phyloP scores from a whole-genome alignment of 2,888 invertebrate genomes.

The Argynnis bischoffii region DNA sequence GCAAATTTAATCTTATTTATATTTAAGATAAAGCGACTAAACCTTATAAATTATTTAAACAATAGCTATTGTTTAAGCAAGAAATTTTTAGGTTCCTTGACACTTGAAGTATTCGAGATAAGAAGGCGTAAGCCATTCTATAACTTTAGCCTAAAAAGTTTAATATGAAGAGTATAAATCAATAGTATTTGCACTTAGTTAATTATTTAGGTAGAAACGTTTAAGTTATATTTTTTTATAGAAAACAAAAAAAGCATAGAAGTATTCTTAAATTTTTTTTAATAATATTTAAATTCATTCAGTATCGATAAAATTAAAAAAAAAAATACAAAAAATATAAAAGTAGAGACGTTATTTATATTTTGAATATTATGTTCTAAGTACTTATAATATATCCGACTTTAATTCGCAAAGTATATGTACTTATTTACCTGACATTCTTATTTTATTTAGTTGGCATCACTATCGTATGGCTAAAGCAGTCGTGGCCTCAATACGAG shows the following conservation, averaged over 20 bases:
- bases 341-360: no score
- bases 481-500: not conserved
- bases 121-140: conserved; percentile 32
- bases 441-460: conserved; percentile 5
- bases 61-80: conserved; percentile 36
- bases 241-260: no score
- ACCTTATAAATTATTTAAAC: conserved; percentile 36
- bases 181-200: no score
- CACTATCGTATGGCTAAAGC: conserved; percentile 10
- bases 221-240: no score
- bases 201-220: no score
- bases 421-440: not conserved
- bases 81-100: conserved; percentile 38
- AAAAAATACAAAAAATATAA: not conserved
- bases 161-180: no score
- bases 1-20: conserved; percentile 29
- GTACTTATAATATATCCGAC: no score
- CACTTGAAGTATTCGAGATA: conserved; percentile 36
- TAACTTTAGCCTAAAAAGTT: conserved; percentile 17
- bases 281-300: no score
- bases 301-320: not conserved
- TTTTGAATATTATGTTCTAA: no score
- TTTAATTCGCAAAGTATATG: no score
- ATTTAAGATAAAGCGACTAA: conserved; percentile 26
- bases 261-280: no score